Conservation (phyloP, 2,888 invertebrate species). For the Desoria tigrina region DNA sequence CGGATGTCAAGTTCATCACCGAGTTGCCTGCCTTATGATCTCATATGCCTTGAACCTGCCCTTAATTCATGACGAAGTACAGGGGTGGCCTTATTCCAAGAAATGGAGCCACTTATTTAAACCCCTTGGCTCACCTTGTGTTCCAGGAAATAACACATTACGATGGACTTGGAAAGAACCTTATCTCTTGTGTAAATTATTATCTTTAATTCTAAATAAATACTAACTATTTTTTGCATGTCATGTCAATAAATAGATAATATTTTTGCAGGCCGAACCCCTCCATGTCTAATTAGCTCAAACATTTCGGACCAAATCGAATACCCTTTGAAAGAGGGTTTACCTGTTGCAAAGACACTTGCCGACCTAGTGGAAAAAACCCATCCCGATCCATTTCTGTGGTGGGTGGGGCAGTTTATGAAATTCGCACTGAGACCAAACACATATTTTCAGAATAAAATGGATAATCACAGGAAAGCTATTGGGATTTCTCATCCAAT, state of each 20-base stretch:
- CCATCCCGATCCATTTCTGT: slow-evolving; percentile 24
- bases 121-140: slow-evolving; percentile 26
- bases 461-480: background rate
- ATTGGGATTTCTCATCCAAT: background rate
- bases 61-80: slow-evolving; percentile 29
- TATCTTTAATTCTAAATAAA: too few species aligned
- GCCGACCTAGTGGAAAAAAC: background rate
- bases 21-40: slow-evolving; percentile 27
- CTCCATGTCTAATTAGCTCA: background rate
- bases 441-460: background rate
- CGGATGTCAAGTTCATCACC: slow-evolving; percentile 40
- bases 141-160: slow-evolving; percentile 16
- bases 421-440: slow-evolving; percentile 15
- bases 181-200: background rate
- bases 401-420: slow-evolving; percentile 36
- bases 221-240: too few species aligned
- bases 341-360: slow-evolving; percentile 18
- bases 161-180: slow-evolving; percentile 16
- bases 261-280: background rate
- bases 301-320: background rate
- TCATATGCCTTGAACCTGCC: slow-evolving; percentile 32
- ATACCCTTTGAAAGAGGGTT: slow-evolving; percentile 10
- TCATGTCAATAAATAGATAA: too few species aligned
- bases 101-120: slow-evolving; percentile 24
- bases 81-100: slow-evolving; percentile 21